Percentiles rank a stretch among this genome's conserved stretches.
These are phyloP conservation scores for Cinara cedri DNA, from an alignment of 2,888 invertebrate species.

Conservation along the genomic window DNA sequence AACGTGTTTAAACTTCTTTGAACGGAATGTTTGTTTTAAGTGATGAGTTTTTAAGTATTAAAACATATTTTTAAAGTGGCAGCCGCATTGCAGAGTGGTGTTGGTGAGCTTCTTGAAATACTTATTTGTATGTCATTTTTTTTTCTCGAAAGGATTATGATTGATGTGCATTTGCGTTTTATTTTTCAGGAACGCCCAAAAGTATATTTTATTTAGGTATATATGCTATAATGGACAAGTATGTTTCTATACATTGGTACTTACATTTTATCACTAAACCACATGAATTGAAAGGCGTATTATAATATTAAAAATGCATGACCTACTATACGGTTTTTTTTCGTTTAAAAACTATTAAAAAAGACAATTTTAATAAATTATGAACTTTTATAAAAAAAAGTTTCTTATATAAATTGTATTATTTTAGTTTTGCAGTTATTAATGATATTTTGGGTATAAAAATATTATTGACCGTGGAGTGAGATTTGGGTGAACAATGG, in stretches of 20 bases:
- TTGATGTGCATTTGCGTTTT: conserved; percentile 35
- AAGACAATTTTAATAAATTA: too few species aligned
- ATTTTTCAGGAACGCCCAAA: conserved; percentile 21
- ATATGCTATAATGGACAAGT: neutral
- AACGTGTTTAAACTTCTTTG: conserved; percentile 3
- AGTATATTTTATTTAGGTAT: neutral
- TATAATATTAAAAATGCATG: too few species aligned
- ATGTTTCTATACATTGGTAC: too few species aligned
- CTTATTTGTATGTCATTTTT: conserved; percentile 40
- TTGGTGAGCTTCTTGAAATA: conserved; percentile 6
- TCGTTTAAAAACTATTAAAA: too few species aligned
- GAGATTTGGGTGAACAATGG: too few species aligned
- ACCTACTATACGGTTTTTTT: too few species aligned
- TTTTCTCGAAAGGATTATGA: conserved; percentile 18
- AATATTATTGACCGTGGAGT: too few species aligned
- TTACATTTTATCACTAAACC: neutral
- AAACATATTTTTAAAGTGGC: conserved; percentile 9
- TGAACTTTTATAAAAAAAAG: too few species aligned
- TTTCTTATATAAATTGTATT: too few species aligned
- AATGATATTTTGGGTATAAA: too few species aligned
- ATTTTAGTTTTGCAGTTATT: too few species aligned
- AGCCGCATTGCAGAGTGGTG: neutral
- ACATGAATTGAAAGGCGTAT: too few species aligned
- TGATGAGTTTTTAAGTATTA: neutral
- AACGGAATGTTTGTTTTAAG: neutral